Evolutionary conservation across 2,113 vertebrate genomes (phyloP).

Genomic region (Orientallactaga bullata): DNA sequence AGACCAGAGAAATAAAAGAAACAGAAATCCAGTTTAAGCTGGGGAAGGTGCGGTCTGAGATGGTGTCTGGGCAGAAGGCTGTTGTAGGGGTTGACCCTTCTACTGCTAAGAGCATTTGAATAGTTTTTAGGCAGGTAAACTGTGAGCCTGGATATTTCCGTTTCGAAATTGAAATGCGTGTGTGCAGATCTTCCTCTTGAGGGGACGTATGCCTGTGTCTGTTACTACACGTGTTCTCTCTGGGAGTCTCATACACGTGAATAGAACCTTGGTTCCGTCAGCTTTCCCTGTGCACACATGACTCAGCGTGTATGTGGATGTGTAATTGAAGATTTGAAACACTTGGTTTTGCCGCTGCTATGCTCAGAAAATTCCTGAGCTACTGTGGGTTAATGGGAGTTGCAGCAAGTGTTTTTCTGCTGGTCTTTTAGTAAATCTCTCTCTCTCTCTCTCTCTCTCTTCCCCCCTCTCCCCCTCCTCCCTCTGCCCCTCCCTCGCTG

Average conservation of each 20-base stretch:
- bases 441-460: not conserved
- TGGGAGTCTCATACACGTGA: not conserved
- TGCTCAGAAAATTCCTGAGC: constrained; percentile 76
- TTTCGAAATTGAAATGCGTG: not conserved
- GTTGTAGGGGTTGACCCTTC: not conserved
- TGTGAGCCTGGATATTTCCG: constrained; percentile 25
- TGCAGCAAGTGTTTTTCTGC: constrained; percentile 72
- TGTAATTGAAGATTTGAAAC: constrained; percentile 59
- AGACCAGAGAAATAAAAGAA: not conserved
- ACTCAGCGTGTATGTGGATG: not conserved
- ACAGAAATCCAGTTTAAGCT: not conserved
- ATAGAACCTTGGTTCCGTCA: not conserved
- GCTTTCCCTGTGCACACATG: constrained; percentile 17
- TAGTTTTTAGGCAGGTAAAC: constrained; percentile 50
- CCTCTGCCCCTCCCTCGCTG: constrained; percentile 11
- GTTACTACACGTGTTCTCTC: constrained; percentile 7
- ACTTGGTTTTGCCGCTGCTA: constrained; percentile 59
- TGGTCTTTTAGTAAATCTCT: constrained; percentile 48
- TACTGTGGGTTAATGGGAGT: constrained; percentile 71
- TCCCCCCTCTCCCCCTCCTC: not conserved
- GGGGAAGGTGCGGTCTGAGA: not conserved
- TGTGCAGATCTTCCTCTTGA: not conserved
- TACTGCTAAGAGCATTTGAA: not conserved
- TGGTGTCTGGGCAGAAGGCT: not conserved
- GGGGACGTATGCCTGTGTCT: not conserved